Conservation (phyloP, 2,797 vertebrate genomes). For the Geotrypetes seraphini region DNA sequence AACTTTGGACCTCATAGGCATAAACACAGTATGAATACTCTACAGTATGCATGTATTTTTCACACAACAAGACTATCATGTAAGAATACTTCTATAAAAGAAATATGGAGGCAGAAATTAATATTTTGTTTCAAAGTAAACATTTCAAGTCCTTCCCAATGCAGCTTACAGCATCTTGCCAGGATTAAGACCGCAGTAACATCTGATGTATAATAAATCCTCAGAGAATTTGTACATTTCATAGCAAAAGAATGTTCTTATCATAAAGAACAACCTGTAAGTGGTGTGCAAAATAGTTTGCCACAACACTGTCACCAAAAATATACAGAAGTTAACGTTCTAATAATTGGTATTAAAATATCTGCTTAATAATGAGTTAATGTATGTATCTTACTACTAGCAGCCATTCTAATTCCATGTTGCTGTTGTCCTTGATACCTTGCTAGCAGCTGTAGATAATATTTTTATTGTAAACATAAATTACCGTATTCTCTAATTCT, state of each 20-base stretch:
- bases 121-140: conserved; percentile 43
- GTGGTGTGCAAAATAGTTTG: conserved; percentile 38
- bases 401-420: conserved; percentile 39
- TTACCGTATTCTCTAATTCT: conserved; percentile 44
- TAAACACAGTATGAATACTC: conserved; percentile 50
- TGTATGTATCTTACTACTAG: conserved; percentile 37
- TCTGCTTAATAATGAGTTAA: conserved; percentile 32
- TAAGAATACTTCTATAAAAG: conserved; percentile 44
- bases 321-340: conserved; percentile 34
- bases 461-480: conserved; percentile 50
- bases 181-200: conserved; percentile 65
- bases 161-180: conserved; percentile 42
- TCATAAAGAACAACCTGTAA: conserved; percentile 33
- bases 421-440: conserved; percentile 45
- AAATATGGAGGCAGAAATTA: conserved; percentile 44
- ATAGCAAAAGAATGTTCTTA: conserved; percentile 37
- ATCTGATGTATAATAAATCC: conserved; percentile 27
- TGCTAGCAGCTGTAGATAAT: conserved; percentile 53
- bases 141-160: conserved; percentile 39
- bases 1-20: conserved; percentile 19
- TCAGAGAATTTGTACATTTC: conserved; percentile 28
- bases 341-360: conserved; percentile 43
- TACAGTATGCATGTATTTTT: conserved; percentile 51
- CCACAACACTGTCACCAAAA: conserved; percentile 36
- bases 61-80: conserved; percentile 40